Conservation (phyloP, 2,797 vertebrate genomes). For the Acanthurus tractus region DNA sequence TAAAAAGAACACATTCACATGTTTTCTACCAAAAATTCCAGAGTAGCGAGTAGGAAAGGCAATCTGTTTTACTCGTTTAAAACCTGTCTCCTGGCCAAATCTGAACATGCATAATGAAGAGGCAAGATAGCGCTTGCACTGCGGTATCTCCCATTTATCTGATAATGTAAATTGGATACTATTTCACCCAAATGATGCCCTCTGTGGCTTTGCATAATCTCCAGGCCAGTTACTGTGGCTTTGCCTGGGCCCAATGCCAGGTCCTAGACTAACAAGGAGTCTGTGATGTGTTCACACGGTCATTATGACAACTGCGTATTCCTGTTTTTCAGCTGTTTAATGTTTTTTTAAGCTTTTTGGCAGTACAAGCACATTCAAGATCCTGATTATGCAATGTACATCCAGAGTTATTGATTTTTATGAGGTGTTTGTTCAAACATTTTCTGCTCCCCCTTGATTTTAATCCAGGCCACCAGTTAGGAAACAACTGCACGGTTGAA, state of each 20-base stretch:
- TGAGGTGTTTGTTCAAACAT: constrained; percentile 9
- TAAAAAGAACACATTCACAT: not conserved
- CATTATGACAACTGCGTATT: constrained; percentile 24
- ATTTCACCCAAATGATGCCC: constrained; percentile 32
- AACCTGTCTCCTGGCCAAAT: constrained; percentile 8
- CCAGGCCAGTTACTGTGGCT: constrained; percentile 31
- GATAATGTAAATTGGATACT: constrained; percentile 66
- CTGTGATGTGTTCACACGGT: constrained; percentile 21
- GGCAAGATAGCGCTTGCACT: constrained; percentile 24
- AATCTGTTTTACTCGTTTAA: constrained; percentile 14
- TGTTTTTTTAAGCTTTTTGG: not conserved
- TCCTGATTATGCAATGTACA: not conserved
- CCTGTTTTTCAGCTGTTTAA: constrained; percentile 4
- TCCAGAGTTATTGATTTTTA: not conserved
- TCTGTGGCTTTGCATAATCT: constrained; percentile 62
- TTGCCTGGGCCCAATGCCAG: constrained; percentile 53
- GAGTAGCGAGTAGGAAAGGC: constrained; percentile 1
- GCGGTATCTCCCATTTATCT: constrained; percentile 50
- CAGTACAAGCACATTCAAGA: not conserved
- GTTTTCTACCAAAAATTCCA: constrained; percentile 14
- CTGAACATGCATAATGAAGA: constrained; percentile 26
- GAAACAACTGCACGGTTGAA: not conserved
- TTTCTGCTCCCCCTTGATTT: not conserved
- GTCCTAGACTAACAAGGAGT: constrained; percentile 21
- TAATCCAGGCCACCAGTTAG: constrained; percentile 1